Conservation (phyloP, 2,888 invertebrate genomes). For the Xestia sexstrigata region DNA sequence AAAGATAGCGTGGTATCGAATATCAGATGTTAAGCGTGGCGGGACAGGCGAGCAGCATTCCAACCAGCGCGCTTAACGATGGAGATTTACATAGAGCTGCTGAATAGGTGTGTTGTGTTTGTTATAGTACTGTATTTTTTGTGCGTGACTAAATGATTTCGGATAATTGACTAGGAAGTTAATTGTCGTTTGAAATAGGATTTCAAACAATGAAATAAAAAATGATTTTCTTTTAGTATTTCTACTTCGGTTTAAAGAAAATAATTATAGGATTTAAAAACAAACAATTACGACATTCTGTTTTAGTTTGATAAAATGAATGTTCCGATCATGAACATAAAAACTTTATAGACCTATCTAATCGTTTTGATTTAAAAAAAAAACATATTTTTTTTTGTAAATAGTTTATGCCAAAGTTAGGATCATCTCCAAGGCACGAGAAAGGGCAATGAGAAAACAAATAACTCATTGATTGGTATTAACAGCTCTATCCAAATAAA, state of each 20-base stretch:
- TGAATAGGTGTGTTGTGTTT: slow-evolving; percentile 28
- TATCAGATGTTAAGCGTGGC: slow-evolving; percentile 85
- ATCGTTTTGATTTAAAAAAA: not conserved
- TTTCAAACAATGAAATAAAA: not conserved
- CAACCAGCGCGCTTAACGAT: slow-evolving; percentile 81
- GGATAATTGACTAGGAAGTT: slow-evolving; percentile 3
- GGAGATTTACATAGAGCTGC: slow-evolving; percentile 79
- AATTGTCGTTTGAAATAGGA: not conserved
- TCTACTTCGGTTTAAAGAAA: not conserved
- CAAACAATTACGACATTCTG: not conserved
- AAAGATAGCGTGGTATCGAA: slow-evolving; percentile 84
- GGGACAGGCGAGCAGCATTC: slow-evolving; percentile 87
- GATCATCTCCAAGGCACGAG: not conserved
- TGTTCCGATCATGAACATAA: not conserved
- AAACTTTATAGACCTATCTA: not conserved
- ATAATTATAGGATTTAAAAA: too few relatives aligned
- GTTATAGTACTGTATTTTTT: slow-evolving; percentile 1
- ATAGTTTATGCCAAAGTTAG: not conserved
- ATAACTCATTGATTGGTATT: slow-evolving; percentile 18
- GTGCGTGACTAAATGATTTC: not conserved
- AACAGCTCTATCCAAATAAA: slow-evolving; percentile 75
- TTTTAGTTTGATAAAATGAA: not conserved
- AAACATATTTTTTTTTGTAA: not conserved
- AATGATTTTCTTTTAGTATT: not conserved
- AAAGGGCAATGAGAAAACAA: not conserved